Base-by-base conservation (phyloP, 1,140 invertebrate genomes). In the Holotrichia oblita region DNA sequence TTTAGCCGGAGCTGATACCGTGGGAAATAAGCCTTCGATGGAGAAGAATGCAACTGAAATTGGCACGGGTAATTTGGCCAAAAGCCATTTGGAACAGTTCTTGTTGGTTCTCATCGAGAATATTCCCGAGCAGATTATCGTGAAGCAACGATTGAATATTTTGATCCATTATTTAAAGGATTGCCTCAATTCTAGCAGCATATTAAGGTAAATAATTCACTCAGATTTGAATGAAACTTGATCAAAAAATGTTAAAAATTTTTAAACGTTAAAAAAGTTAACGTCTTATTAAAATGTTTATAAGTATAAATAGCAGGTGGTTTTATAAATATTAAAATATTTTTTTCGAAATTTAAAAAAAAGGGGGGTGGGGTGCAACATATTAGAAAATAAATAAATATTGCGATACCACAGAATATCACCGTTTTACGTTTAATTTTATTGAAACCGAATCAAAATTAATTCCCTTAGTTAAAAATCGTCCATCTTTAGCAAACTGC, bases 71-170 rank as follows among this genome's bases (percentile, higher is more conserved):
- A 86, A 86, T 80, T 76, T 83, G 9, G 81, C 81, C 2, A 86
- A 85, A 79, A 82, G 81, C 0, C 81, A 84, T 78, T 69, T 86
- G 22, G 85, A 85, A 78, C 84, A 85, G 73, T 84, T 86, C 61
- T 44, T 85, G 10, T 78, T 85, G 24, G 78, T 81, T 9, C 69
- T 85, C 12, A 81, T 73, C 48, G 76, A 82, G 42, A 83, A 85
- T 73, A 81, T 81, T n/a, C 81, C 81, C 0, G 81, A 82, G 75
- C 77, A 78, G 6, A 82, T 82, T 34, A 69, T 69, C 77, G 59
- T 83, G 0, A 85, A 82, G 76, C 80, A 83, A 76, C 80, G 83
- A 42, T 79, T 81, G 22, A 85, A 83, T 64, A 79, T 81, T 41
- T 44, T 85, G 24, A 83, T 83, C 2, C 80, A 83, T 44, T 86